phyloP scores from a whole-genome alignment of 2,888 invertebrate genomes.

The Harpagoxenus sublaevis region DNA sequence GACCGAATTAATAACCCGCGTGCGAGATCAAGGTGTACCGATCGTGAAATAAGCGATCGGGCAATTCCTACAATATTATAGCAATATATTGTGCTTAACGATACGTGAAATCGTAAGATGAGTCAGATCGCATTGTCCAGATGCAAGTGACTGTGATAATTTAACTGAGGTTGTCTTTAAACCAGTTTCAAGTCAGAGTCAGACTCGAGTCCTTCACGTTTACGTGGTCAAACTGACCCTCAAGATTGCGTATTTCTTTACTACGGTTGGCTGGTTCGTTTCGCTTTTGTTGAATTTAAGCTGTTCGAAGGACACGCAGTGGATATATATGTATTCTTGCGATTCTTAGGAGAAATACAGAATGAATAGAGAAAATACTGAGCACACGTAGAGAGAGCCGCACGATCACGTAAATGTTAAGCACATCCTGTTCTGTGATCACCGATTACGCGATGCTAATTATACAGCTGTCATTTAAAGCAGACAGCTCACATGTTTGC shows the following conservation, averaged over 20 bases:
- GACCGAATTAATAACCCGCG: conserved; percentile 7
- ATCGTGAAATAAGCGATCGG: not conserved
- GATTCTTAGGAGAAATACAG: not conserved
- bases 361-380: conserved; percentile 7
- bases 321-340: not conserved
- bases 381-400: not conserved
- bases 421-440: not conserved
- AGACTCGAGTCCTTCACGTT: conserved; percentile 7
- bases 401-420: conserved; percentile 7
- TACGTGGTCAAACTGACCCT: not conserved
- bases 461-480: conserved; percentile 27
- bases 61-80: not conserved
- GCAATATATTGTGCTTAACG: not conserved
- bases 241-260: not conserved
- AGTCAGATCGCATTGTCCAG: not conserved
- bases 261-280: not conserved
- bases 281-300: conserved; percentile 29
- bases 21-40: not conserved
- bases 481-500: conserved; percentile 25
- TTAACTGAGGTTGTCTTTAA: not conserved
- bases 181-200: not conserved
- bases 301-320: conserved; percentile 21
- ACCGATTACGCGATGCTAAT: conserved; percentile 18
- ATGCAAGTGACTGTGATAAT: not conserved
- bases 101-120: not conserved